A percentile compares a stretch with the other conserved stretches of the same genome.
These are phyloP conservation scores for Drosophila leonis DNA, from an alignment of 2,888 invertebrate species.

Conservation along the genomic window DNA sequence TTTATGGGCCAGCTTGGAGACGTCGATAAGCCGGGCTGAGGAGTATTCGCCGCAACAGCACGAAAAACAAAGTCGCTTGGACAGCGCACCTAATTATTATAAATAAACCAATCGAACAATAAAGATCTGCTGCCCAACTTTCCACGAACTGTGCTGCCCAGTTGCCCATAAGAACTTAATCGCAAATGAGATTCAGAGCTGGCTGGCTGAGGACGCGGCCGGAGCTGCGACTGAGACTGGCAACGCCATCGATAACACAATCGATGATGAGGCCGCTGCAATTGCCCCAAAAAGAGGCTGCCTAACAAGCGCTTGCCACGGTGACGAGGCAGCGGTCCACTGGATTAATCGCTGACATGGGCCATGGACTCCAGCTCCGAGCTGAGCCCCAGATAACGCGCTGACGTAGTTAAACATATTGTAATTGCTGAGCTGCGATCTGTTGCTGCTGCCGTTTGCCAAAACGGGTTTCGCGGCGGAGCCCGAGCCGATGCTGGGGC, in stretches of 20 bases:
- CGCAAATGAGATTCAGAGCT: conserved; percentile 76
- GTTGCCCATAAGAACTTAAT: conserved; percentile 82
- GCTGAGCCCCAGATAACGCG: conserved; percentile 70
- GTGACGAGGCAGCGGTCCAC: conserved; percentile 84
- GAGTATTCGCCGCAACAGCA: conserved; percentile 24
- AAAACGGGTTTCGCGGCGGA: conserved; percentile 69
- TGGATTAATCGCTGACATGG: conserved; percentile 85
- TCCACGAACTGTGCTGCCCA: conserved; percentile 69
- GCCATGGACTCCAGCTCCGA: conserved; percentile 33
- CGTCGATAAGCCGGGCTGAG: conserved; percentile 76
- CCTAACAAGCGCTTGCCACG: conserved; percentile 71
- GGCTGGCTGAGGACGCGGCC: conserved; percentile 11
- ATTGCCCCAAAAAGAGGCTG: conserved; percentile 61
- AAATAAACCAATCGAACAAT: conserved; percentile 85
- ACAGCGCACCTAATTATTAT: conserved; percentile 85
- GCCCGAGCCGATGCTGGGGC: conserved; percentile 7
- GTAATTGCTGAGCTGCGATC: conserved; percentile 80
- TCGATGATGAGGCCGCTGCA: conserved; percentile 72
- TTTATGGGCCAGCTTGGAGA: conserved; percentile 79
- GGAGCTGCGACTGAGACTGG: conserved; percentile 25
- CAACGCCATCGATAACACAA: conserved; percentile 84
- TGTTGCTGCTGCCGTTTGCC: conserved; percentile 50
- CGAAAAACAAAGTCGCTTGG: conserved; percentile 61
- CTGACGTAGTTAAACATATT: conserved; percentile 85
- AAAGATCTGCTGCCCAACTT: conserved; percentile 82